Conservation (phyloP, 2,113 vertebrate species). For the Diglossa brunneiventris region DNA sequence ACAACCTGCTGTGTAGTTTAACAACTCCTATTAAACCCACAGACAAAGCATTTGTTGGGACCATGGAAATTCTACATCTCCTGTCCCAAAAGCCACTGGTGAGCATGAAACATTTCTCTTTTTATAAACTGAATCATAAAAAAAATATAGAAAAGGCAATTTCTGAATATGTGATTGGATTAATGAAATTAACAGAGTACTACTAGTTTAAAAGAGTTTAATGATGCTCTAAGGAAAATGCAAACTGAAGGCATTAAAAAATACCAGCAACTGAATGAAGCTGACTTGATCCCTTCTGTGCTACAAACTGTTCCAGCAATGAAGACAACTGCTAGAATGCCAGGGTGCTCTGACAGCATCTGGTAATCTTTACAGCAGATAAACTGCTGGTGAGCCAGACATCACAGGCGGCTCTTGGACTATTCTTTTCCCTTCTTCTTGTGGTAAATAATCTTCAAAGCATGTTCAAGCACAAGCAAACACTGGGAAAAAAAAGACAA, state of each 20-base stretch:
- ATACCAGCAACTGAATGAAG: background rate
- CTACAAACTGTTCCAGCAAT: background rate
- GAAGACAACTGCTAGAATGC: conserved; percentile 5
- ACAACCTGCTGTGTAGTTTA: conserved; percentile 53
- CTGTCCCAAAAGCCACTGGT: background rate
- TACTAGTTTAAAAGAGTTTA: background rate
- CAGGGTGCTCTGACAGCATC: background rate
- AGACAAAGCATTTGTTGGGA: conserved; percentile 31
- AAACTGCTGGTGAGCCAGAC: background rate
- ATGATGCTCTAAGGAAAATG: background rate
- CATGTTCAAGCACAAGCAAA: background rate
- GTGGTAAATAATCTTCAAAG: background rate
- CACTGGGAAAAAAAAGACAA: background rate
- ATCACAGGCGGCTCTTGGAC: background rate
- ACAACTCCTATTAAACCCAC: conserved; percentile 45
- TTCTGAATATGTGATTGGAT: conserved; percentile 12
- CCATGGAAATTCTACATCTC: background rate
- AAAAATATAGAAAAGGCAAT: background rate
- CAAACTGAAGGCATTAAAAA: conserved; percentile 11
- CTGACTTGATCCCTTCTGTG: conserved; percentile 7
- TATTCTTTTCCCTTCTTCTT: background rate
- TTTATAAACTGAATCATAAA: conserved; percentile 13
- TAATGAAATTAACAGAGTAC: conserved; percentile 55
- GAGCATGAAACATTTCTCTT: background rate
- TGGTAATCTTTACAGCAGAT: conserved; percentile 13